Evolutionary conservation across 92 coral and sea anemone species (phyloP), one percentile per base, ranked within the genome.

Genomic region (Muricea muricata): DNA sequence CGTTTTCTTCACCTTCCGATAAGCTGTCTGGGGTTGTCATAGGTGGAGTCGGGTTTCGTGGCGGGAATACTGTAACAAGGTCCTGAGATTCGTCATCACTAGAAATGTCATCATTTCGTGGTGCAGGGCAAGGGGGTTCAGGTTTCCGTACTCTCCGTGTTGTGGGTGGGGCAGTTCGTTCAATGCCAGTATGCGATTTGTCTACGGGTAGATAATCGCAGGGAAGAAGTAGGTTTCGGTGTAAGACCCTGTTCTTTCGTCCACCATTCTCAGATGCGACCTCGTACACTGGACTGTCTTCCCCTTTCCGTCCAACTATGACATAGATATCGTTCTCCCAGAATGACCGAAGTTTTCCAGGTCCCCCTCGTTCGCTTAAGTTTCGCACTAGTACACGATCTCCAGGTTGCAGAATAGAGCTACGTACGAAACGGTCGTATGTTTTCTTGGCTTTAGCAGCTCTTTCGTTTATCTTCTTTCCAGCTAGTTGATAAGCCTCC

Each of bases 41-140:
- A 2, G 4, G 17, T 48, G 56, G 56, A 20, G 13, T 48, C 2
- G 17, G 15, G 17, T 11, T 48, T 48, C 13, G 21, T 20, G 7
- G 15, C 13, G 17, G n/a, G n/a, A n/a, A n/a, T n/a, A 18, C 56
- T 48, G 7, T 20, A 3, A 7, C 17, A 7, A 0, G 26, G 26
- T 52, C 60, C n/a, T n/a, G n/a, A n/a, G n/a, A n/a, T 52, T 52
- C 60, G 60, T 13, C 60, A 52, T 52, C 60, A 52, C 60, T 52
- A 52, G 60, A 52, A 17, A 52, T 17, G 24, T 52, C 60, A 18
- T 25, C 20, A 20, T 18, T 20, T 2, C 20, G 4, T 52, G 60
- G 1, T 0, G 1, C 20, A 7, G 60, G 60, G 20, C 1, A 1
- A 52, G 20, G 24, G 60, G 1, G 50, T 45, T 45, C 15, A 13